Percentiles rank a stretch among this genome's conserved stretches.
Conservation (phyloP, 2,888 invertebrate genomes). For the Escarpia spicata region DNA sequence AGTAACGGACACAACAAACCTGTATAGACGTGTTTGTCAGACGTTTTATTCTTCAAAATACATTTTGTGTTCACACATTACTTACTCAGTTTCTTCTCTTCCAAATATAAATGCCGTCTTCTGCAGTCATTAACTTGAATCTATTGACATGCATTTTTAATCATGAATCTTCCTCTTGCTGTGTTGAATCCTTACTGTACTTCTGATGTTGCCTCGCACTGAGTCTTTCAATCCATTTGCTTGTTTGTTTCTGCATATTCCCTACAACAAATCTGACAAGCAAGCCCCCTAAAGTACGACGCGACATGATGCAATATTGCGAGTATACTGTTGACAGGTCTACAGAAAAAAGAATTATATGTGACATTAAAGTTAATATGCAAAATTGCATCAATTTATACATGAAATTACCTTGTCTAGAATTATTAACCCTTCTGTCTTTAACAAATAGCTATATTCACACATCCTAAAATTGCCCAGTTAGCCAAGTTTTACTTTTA, state of each 20-base stretch:
- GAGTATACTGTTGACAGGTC: not conserved
- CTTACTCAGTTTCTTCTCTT: not conserved
- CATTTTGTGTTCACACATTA: not conserved
- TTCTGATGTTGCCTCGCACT: not conserved
- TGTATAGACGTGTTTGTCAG: not conserved
- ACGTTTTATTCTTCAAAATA: not conserved
- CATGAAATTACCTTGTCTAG: not conserved
- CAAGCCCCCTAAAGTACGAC: not conserved
- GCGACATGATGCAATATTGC: not conserved
- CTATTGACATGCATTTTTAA: not conserved
- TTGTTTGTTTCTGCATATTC: not conserved
- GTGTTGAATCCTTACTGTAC: not conserved
- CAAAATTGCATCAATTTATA: too few species aligned
- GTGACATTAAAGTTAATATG: too few species aligned
- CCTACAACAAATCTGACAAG: not conserved
- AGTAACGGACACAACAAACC: not conserved
- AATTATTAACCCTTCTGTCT: not conserved
- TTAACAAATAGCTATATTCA: not conserved
- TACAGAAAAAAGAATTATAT: not conserved
- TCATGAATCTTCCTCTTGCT: not conserved
- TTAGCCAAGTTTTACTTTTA: too few species aligned
- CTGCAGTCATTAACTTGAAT: not conserved
- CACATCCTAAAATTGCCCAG: not conserved
- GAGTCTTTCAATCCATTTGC: not conserved
- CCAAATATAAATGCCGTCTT: not conserved